Evolutionary conservation across 2,113 vertebrate species (phyloP).

Genomic region (Leptodactylus fuscus): DNA sequence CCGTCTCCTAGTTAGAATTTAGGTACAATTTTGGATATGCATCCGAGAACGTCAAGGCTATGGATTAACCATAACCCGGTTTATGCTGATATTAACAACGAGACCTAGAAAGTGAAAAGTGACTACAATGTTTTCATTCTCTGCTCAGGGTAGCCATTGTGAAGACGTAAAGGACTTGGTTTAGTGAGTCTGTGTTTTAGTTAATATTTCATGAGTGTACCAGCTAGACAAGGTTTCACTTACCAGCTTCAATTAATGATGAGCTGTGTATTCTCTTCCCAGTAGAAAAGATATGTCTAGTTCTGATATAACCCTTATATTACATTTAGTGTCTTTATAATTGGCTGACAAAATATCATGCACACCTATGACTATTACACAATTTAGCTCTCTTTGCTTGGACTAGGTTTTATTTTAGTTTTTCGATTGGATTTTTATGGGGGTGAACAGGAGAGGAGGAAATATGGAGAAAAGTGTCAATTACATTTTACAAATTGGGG

Average conservation of each 20-base stretch:
- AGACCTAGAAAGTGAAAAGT: neutral
- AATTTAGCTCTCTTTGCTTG: neutral
- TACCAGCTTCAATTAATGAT: conserved; percentile 36
- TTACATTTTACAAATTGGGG: neutral
- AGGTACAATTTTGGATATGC: too few relatives aligned
- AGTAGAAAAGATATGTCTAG: neutral
- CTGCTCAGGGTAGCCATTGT: neutral
- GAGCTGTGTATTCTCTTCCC: conserved; percentile 8
- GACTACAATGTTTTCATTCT: neutral
- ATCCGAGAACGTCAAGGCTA: too few relatives aligned
- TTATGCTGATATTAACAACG: neutral
- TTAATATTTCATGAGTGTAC: conserved; percentile 14
- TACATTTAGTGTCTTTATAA: too few relatives aligned
- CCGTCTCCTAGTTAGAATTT: too few relatives aligned
- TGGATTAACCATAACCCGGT: too few relatives aligned
- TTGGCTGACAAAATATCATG: neutral
- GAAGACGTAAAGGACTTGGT: neutral
- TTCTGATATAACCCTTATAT: neutral
- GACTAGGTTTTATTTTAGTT: neutral
- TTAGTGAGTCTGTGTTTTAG: neutral
- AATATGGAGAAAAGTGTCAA: neutral
- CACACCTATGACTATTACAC: conserved; percentile 1
- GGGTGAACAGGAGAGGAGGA: neutral
- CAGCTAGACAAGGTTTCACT: conserved; percentile 28
- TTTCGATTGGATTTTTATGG: neutral